These are phyloP conservation scores for Penaeus indicus DNA, from an alignment of 1,140 invertebrate genomes.

Conservation along the genomic window DNA sequence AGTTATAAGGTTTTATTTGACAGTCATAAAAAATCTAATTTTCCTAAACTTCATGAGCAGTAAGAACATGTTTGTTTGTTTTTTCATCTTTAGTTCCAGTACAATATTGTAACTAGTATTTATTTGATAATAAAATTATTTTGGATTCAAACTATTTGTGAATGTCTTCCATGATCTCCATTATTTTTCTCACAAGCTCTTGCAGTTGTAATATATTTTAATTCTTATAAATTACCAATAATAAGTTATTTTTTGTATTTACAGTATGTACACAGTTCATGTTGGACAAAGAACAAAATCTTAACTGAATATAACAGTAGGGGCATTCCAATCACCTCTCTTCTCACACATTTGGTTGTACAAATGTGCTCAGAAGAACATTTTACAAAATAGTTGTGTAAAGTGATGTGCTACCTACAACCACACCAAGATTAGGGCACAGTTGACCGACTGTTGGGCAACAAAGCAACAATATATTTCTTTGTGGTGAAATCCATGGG, in stretches of 20 bases:
- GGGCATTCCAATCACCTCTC: constrained; percentile 40
- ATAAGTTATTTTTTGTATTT: constrained; percentile 7
- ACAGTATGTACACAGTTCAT: constrained; percentile 16
- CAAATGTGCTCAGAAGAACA: constrained; percentile 45
- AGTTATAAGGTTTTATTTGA: too few relatives aligned
- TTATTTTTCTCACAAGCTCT: constrained; percentile 12
- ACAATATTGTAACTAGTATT: too few relatives aligned
- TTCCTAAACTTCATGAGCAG: too few relatives aligned
- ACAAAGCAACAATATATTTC: background rate
- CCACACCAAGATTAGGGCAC: constrained; percentile 19
- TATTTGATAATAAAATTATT: too few relatives aligned
- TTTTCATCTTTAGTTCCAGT: too few relatives aligned
- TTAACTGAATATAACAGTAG: constrained; percentile 22
- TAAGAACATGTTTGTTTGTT: too few relatives aligned
- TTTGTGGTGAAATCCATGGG: too few relatives aligned
- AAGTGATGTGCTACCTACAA: constrained; percentile 55
- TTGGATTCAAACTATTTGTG: too few relatives aligned
- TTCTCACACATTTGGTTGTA: constrained; percentile 50
- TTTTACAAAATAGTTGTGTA: constrained; percentile 35
- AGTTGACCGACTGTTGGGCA: constrained; percentile 8
- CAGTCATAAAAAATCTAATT: too few relatives aligned
- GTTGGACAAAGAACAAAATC: background rate
- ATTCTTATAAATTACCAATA: constrained; percentile 20
- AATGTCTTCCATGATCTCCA: too few relatives aligned
- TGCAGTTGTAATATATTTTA: constrained; percentile 17